These are phyloP conservation scores for Mechanitis mazaeus DNA, from an alignment of 2,888 invertebrate genomes.

Conservation along the genomic window DNA sequence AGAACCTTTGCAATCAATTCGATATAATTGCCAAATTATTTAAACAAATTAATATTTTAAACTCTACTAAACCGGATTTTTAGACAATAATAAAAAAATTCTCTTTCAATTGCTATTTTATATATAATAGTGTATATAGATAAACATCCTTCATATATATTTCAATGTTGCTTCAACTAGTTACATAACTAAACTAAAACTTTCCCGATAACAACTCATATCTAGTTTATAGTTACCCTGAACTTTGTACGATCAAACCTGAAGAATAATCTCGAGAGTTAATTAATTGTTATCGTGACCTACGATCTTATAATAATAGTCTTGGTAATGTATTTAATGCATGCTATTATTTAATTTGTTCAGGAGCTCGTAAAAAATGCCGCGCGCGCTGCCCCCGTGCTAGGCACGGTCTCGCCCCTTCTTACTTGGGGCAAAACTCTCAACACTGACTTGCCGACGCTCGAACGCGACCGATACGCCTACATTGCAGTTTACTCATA, in stretches of 20 bases:
- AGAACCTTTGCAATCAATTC: no score
- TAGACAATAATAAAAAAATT: no score
- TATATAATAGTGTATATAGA: no score
- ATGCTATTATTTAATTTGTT: conserved; percentile 31
- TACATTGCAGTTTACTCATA: conserved; percentile 42
- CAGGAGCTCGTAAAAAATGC: conserved; percentile 62
- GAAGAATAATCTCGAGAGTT: conserved; percentile 14
- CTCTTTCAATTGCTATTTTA: no score
- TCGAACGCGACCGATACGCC: conserved; percentile 58
- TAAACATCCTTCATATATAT: not conserved
- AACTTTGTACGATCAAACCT: conserved; percentile 1
- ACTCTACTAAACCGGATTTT: no score
- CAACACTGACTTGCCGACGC: conserved; percentile 61
- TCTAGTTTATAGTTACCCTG: not conserved
- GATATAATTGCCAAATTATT: no score
- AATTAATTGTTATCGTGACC: conserved; percentile 16
- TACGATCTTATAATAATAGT: conserved; percentile 11
- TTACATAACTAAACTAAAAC: not conserved
- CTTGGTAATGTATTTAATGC: not conserved
- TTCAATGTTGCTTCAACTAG: not conserved
- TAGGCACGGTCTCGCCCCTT: conserved; percentile 70
- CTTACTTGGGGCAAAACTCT: conserved; percentile 70
- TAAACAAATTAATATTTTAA: no score
- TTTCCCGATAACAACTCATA: not conserved
- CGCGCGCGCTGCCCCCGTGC: conserved; percentile 69